phyloP scores from a whole-genome alignment of 2,113 vertebrate genomes.

The Pampusana beccarii region DNA sequence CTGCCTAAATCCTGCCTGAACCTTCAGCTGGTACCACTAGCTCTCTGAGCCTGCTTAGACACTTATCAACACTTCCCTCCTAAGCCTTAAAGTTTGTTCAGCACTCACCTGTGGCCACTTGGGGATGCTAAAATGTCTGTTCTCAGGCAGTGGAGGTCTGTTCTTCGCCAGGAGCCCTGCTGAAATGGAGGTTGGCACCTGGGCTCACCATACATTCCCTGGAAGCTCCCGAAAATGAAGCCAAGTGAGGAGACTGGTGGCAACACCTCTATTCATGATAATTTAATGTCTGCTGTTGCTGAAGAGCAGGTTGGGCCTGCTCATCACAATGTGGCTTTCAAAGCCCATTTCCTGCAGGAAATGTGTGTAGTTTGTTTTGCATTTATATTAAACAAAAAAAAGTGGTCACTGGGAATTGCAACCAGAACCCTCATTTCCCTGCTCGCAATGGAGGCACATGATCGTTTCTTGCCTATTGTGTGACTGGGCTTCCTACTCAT shows the following conservation, averaged over 20 bases:
- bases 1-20: neutral
- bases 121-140: neutral
- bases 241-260: neutral
- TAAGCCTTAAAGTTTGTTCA: neutral
- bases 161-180: rapidly evolving
- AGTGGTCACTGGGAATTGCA: neutral
- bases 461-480: neutral
- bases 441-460: rapidly evolving
- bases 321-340: rapidly evolving
- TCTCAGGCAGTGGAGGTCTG: neutral
- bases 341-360: neutral
- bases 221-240: neutral
- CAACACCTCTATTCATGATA: neutral
- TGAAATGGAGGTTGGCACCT: neutral
- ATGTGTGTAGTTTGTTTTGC: neutral
- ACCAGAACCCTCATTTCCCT: neutral
- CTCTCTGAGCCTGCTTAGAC: neutral
- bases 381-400: neutral
- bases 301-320: neutral
- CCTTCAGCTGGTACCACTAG: neutral
- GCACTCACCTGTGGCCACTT: neutral
- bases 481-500: rapidly evolving
- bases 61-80: neutral
- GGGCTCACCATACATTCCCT: neutral
- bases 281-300: neutral